Base-by-base conservation (phyloP, 2,797 vertebrate species). In the Oreortyx pictus region DNA sequence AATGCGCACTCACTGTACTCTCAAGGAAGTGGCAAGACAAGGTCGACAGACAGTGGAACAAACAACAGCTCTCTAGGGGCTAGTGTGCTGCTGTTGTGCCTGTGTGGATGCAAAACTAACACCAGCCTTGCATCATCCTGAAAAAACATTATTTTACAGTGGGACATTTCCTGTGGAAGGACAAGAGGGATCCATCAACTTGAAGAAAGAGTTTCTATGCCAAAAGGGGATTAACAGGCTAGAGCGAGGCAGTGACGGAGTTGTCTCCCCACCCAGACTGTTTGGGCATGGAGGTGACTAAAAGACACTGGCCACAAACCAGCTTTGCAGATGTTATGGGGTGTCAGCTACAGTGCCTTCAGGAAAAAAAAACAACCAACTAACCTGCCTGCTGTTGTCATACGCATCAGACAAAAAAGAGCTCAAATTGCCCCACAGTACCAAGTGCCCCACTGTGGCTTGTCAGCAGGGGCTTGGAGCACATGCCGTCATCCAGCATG, bases 1-100 rank as follows among this genome's bases (percentile, higher is more conserved):
- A 31, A 18, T 11, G 29, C 11, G 11, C 1, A 1, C 5, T 2
- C 46, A 7, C 22, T 5, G 29, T 16, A 16, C 8, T 1, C 65
- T 50, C 66, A 41, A 73, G 33, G 56, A 59, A 23, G 39, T 65
- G 61, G 57, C 29, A 52, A 86, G 25, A 57, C 17, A 54, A 92
- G 54, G 77, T 66, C 82, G 66, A 46, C 15, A 35, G 46, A 70
- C 37, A 65, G 25, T 1, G 6, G 54, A 65, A 50, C 41, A 77
- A 89, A 56, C 37, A 90, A 52, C 14, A 7, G 27, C 39, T 75
- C 17, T 27, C 56, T 33, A 14, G 16, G 68, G 61, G 24, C 35
- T 85, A 33, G 2, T 0, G 4, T 71, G 64, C 35, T 29, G 24
- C 20, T 1, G 1, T 46, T 2, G 9, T 0, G 17, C 11, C 25